Conservation (phyloP, 2,888 invertebrate species). For the Thera obeliscata region DNA sequence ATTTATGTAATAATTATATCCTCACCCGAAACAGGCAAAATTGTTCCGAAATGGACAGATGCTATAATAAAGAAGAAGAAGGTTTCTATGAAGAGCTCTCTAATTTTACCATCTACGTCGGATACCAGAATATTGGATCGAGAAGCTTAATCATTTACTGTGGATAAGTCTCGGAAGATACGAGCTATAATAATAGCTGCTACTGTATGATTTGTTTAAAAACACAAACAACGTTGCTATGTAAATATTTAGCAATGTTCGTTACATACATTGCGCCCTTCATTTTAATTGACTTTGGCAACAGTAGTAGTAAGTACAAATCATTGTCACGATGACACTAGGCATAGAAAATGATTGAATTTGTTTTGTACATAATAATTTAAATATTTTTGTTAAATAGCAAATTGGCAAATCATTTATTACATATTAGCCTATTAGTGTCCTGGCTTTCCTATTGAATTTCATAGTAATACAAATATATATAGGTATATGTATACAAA, state of each 20-base stretch:
- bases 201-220: neutral
- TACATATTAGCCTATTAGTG: no score
- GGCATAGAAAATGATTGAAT: slow-evolving; percentile 18
- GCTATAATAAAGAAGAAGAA: no score
- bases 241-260: neutral
- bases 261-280: neutral
- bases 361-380: slow-evolving; percentile 7
- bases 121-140: neutral
- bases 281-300: slow-evolving; percentile 34
- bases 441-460: no score
- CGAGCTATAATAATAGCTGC: neutral
- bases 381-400: no score
- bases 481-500: no score
- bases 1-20: no score
- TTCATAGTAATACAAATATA: no score
- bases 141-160: neutral
- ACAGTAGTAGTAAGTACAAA: neutral
- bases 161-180: neutral
- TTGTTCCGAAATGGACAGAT: no score
- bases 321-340: slow-evolving; percentile 12
- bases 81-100: no score
- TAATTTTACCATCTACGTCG: neutral
- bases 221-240: neutral
- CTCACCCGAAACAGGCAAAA: no score
- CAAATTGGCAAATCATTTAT: no score